Percentiles rank a stretch among this genome's conserved stretches.
phyloP scores from a whole-genome alignment of 2,797 vertebrate species.

The Gymnodraco acuticeps region DNA sequence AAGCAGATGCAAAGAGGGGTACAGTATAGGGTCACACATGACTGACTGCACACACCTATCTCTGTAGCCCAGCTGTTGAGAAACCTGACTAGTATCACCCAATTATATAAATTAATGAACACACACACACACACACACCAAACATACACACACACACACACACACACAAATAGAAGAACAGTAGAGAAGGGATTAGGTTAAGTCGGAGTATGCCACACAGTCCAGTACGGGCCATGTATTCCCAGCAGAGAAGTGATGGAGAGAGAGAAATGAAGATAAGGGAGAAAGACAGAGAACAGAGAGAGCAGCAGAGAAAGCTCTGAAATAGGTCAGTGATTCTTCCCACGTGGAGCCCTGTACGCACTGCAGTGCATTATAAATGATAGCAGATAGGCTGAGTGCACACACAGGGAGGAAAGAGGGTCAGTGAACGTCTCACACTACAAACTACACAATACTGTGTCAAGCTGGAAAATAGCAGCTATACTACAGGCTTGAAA shows the following conservation, averaged over 20 bases:
- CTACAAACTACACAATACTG: background rate
- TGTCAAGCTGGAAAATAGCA: background rate
- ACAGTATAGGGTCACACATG: too few relatives aligned
- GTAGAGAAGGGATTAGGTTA: constrained; percentile 14
- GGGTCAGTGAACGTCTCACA: constrained; percentile 29
- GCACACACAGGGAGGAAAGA: constrained; percentile 13
- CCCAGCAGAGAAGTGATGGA: constrained; percentile 2
- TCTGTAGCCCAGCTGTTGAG: too few relatives aligned
- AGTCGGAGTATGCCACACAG: background rate
- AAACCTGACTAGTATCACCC: too few relatives aligned
- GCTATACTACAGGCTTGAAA: background rate
- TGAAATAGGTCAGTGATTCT: constrained; percentile 54
- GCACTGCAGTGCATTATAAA: constrained; percentile 38
- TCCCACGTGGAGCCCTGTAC: constrained; percentile 13
- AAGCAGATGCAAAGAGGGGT: too few relatives aligned
- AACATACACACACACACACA: constrained; percentile 38
- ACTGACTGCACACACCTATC: too few relatives aligned
- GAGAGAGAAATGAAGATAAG: constrained; percentile 10
- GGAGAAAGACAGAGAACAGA: background rate
- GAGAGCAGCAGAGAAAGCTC: constrained; percentile 3
- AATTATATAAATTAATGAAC: background rate
- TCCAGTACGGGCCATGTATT: constrained; percentile 21
- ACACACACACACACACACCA: constrained; percentile 19
- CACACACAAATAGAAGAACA: background rate
- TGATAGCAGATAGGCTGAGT: constrained; percentile 20